Percentiles rank a stretch among this genome's conserved stretches.
phyloP scores from a whole-genome alignment of 1,140 invertebrate genomes.

The Musca domestica region DNA sequence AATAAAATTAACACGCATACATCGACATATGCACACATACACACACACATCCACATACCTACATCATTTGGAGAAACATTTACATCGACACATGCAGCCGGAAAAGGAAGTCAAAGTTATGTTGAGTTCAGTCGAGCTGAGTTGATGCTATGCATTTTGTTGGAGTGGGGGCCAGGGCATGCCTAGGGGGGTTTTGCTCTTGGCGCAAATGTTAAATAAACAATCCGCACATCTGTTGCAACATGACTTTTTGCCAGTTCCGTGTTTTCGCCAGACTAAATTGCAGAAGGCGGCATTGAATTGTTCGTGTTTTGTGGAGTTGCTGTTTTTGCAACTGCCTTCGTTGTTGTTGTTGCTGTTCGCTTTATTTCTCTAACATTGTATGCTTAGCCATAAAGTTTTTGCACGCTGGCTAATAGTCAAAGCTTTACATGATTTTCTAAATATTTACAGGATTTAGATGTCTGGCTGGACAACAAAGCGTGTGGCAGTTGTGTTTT shows the following conservation, averaged over 20 bases:
- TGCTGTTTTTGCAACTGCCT: neutral
- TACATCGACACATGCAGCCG: too few species aligned
- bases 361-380: neutral
- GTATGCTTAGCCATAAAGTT: conserved; percentile 7
- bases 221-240: conserved; percentile 22
- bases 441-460: conserved; percentile 13
- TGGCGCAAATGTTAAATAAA: conserved; percentile 12
- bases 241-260: conserved; percentile 24
- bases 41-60: too few species aligned
- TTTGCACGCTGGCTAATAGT: neutral
- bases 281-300: conserved; percentile 19
- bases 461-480: neutral
- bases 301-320: neutral
- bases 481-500: too few species aligned
- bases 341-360: too few species aligned
- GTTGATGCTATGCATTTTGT: neutral
- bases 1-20: conserved; percentile 12
- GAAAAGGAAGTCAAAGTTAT: too few species aligned
- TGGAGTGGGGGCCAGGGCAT: neutral
- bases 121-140: too few species aligned
- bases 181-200: neutral
- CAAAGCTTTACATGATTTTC: conserved; percentile 4
- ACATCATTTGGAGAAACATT: neutral
- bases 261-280: neutral
- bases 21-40: neutral